phyloP scores from a whole-genome alignment of 2,797 vertebrate genomes.

The Pangasius larnaudii region DNA sequence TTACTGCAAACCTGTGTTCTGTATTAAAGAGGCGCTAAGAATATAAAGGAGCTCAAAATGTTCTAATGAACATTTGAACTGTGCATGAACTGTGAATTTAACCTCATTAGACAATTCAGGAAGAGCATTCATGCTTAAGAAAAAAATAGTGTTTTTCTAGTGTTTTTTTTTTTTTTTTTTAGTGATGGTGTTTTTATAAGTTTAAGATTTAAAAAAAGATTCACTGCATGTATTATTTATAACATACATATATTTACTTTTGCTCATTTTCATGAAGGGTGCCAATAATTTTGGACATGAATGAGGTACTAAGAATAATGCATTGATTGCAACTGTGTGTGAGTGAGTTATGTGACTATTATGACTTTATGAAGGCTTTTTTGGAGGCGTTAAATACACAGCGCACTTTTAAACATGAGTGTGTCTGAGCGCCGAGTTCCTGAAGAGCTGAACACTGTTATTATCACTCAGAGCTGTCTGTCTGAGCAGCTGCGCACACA shows the following conservation, averaged over 20 bases:
- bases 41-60: not conserved
- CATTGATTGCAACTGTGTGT: not conserved
- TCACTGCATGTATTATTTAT: not conserved
- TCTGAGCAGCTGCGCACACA: conserved; percentile 38
- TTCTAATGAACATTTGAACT: not conserved
- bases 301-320: not conserved
- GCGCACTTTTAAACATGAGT: conserved; percentile 18
- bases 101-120: not conserved
- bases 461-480: conserved; percentile 37
- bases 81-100: not conserved
- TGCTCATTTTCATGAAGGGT: not conserved
- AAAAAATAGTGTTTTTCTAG: no score
- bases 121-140: not conserved
- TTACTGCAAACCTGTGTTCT: not conserved
- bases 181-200: no score
- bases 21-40: no score
- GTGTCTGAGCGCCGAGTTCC: conserved; percentile 21
- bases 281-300: not conserved
- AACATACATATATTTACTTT: not conserved
- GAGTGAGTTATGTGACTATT: not conserved
- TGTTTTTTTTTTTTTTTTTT: no score
- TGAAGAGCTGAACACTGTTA: conserved; percentile 43
- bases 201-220: not conserved
- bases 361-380: conserved; percentile 26
- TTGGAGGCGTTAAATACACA: not conserved